Conservation (phyloP, 2,113 vertebrate genomes). For the Lathamus discolor region DNA sequence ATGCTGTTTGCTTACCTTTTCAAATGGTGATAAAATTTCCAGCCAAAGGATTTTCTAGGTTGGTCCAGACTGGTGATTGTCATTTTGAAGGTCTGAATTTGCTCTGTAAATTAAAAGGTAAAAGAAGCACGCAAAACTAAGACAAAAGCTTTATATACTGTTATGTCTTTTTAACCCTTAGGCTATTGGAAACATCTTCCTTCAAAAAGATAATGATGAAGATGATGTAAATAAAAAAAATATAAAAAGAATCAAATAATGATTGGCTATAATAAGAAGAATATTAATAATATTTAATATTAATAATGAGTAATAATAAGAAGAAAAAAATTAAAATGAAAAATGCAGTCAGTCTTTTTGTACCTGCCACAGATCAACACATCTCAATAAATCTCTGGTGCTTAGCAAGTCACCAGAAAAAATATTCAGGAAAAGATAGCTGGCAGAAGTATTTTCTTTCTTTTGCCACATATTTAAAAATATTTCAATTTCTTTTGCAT, state of each 20-base stretch:
- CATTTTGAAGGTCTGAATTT: not conserved
- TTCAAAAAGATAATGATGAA: not conserved
- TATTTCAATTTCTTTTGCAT: not conserved
- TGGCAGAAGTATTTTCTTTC: not conserved
- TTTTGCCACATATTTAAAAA: not conserved
- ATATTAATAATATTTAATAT: no score
- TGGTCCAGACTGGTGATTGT: not conserved
- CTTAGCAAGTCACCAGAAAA: not conserved
- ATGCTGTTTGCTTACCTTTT: not conserved
- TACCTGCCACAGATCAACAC: not conserved
- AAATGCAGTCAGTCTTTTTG: not conserved
- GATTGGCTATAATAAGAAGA: not conserved
- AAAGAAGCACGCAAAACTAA: not conserved
- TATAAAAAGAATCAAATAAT: not conserved
- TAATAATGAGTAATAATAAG: not conserved
- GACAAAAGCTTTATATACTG: not conserved
- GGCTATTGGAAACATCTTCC: not conserved
- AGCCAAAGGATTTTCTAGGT: not conserved
- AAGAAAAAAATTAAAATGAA: not conserved
- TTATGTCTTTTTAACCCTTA: not conserved
- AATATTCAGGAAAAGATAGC: not conserved
- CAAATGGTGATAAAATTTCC: not conserved
- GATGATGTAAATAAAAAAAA: not conserved
- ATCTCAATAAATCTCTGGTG: not conserved
- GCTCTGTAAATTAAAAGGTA: not conserved